These are phyloP conservation scores for Drosophila meridionalis DNA, from an alignment of 2,888 invertebrate genomes.

Conservation along the genomic window DNA sequence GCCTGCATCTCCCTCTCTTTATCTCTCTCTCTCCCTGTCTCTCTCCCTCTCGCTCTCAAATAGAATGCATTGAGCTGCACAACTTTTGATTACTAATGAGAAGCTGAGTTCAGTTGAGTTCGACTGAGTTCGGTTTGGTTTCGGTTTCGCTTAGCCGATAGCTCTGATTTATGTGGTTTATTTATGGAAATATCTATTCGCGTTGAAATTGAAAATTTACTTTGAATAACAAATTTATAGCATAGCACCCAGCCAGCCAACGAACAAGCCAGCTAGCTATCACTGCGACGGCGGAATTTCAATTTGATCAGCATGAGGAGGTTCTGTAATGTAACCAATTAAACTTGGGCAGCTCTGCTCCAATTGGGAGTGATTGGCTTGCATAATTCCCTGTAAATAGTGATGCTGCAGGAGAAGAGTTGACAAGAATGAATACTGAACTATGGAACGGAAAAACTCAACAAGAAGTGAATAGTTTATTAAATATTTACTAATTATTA, in stretches of 20 bases:
- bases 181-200: constrained; percentile 78
- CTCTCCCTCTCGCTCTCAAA: constrained; percentile 12
- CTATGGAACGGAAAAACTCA: too few species aligned
- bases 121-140: constrained; percentile 27
- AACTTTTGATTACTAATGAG: constrained; percentile 79
- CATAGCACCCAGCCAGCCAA: constrained; percentile 17
- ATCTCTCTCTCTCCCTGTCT: background rate
- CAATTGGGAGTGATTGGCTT: background rate
- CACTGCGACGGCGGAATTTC: constrained; percentile 47
- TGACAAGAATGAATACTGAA: background rate
- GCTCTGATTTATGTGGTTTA: constrained; percentile 79
- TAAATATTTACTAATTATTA: too few species aligned
- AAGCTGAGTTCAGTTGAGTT: constrained; percentile 44
- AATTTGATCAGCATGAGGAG: constrained; percentile 46
- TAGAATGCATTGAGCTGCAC: constrained; percentile 70
- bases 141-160: constrained; percentile 49
- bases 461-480: too few species aligned
- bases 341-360: background rate
- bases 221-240: constrained; percentile 72
- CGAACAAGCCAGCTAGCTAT: background rate
- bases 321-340: constrained; percentile 23
- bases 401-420: background rate
- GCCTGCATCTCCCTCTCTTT: constrained; percentile 7
- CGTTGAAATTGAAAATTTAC: constrained; percentile 74
- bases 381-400: constrained; percentile 7